Percentiles rank a stretch among this genome's conserved stretches.
phyloP scores from a whole-genome alignment of 2,888 invertebrate species.

The Timema cristinae region DNA sequence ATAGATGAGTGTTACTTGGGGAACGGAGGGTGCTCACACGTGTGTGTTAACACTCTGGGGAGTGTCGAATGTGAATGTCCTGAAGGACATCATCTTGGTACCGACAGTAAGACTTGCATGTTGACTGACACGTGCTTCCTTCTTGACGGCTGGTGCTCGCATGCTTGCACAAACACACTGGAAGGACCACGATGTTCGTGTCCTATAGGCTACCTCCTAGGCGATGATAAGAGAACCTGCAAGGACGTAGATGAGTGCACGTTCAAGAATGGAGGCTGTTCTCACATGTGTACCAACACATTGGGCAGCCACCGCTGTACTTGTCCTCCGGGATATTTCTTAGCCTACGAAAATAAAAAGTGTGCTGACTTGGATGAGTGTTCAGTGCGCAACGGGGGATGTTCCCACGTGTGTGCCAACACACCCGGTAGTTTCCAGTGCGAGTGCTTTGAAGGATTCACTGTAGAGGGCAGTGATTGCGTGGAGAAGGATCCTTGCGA shows the following conservation, averaged over 20 bases:
- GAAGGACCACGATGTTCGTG: conserved; percentile 47
- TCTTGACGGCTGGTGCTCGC: conserved; percentile 46
- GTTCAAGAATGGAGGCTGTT: conserved; percentile 39
- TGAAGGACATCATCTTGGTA: conserved; percentile 69
- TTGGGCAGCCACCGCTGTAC: conserved; percentile 35
- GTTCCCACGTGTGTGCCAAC: conserved; percentile 44
- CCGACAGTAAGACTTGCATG: conserved; percentile 51
- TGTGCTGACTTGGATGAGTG: conserved; percentile 44
- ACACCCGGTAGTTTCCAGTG: conserved; percentile 38
- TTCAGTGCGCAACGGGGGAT: conserved; percentile 46
- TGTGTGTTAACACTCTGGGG: conserved; percentile 54
- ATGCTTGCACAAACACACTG: conserved; percentile 45
- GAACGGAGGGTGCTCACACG: conserved; percentile 49
- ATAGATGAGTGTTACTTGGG: conserved; percentile 41
- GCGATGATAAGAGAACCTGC: conserved; percentile 39
- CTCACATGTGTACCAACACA: conserved; percentile 48
- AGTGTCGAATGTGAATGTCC: conserved; percentile 76
- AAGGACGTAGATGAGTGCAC: conserved; percentile 33
- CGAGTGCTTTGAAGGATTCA: conserved; percentile 39
- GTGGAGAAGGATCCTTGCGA: conserved; percentile 47
- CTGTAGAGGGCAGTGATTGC: conserved; percentile 41
- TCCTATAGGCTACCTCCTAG: conserved; percentile 42
- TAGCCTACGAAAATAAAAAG: conserved; percentile 35
- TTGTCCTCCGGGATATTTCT: conserved; percentile 41
- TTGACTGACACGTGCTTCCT: conserved; percentile 34